Conservation (phyloP, 2,113 vertebrate genomes). For the Fregata magnificens region DNA sequence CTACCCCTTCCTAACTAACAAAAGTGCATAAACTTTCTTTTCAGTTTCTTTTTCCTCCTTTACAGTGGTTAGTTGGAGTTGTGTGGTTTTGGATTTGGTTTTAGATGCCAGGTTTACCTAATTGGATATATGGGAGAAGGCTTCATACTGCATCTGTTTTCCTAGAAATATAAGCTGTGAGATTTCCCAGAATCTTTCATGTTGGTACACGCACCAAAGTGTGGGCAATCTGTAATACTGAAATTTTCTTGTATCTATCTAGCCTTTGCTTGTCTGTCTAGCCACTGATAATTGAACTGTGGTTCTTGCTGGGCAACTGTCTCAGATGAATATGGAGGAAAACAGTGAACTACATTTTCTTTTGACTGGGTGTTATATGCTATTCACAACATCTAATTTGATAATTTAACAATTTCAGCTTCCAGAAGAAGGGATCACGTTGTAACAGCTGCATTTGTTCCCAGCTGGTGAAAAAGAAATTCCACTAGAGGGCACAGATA, state of each 20-base stretch:
- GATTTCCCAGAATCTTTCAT: not conserved
- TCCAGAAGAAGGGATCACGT: accelerated
- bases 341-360: not conserved
- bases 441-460: not conserved
- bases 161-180: not conserved
- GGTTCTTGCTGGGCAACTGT: not conserved
- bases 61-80: not conserved
- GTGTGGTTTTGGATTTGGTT: not conserved
- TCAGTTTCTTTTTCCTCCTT: not conserved
- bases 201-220: too few relatives aligned
- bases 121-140: not conserved
- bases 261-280: not conserved
- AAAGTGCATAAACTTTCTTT: not conserved
- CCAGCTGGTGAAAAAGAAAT: not conserved
- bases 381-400: not conserved
- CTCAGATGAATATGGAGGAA: not conserved
- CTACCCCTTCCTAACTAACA: not conserved
- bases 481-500: conserved; percentile 59
- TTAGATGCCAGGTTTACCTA: not conserved
- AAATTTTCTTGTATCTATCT: not conserved
- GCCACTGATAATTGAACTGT: not conserved
- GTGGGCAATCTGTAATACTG: too few relatives aligned
- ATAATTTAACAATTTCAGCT: not conserved
- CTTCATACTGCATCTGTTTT: not conserved
- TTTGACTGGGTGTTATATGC: accelerated